Conservation (phyloP, 1,140 invertebrate genomes). For the Asbolus verrucosus region DNA sequence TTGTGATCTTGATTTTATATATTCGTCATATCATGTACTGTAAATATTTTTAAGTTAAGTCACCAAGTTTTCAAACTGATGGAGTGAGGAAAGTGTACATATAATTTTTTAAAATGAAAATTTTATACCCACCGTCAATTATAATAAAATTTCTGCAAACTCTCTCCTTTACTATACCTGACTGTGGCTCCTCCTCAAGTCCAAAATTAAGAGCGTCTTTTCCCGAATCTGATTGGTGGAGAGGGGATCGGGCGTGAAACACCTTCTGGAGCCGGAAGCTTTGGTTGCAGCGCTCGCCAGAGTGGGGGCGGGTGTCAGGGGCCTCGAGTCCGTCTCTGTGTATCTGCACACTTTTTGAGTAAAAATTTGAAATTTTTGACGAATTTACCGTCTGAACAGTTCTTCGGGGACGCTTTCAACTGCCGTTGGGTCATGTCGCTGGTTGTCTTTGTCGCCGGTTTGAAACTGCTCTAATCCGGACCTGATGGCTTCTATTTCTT, state of each 20-base stretch:
- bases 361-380: not conserved
- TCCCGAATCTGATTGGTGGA: conserved; percentile 55
- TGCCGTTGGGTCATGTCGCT: conserved; percentile 3
- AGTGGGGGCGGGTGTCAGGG: conserved; percentile 79
- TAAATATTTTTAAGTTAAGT: too few relatives aligned
- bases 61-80: too few relatives aligned
- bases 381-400: conserved; percentile 67
- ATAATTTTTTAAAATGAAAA: too few relatives aligned
- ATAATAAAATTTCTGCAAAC: too few relatives aligned
- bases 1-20: too few relatives aligned
- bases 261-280: conserved; percentile 64
- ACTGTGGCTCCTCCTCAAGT: conserved; percentile 71
- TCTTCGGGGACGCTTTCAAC: conserved; percentile 69
- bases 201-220: conserved; percentile 65
- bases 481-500: conserved; percentile 68
- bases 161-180: conserved; percentile 63
- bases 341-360: conserved; percentile 69
- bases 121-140: too few relatives aligned
- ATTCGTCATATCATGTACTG: too few relatives aligned
- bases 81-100: too few relatives aligned
- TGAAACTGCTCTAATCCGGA: conserved; percentile 62
- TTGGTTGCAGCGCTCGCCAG: conserved; percentile 72
- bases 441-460: conserved; percentile 7
- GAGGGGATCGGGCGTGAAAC: conserved; percentile 68
- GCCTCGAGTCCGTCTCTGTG: conserved; percentile 83